These are phyloP conservation scores for Stenoptilia bipunctidactyla DNA, from an alignment of 2,888 invertebrate genomes.

Conservation along the genomic window DNA sequence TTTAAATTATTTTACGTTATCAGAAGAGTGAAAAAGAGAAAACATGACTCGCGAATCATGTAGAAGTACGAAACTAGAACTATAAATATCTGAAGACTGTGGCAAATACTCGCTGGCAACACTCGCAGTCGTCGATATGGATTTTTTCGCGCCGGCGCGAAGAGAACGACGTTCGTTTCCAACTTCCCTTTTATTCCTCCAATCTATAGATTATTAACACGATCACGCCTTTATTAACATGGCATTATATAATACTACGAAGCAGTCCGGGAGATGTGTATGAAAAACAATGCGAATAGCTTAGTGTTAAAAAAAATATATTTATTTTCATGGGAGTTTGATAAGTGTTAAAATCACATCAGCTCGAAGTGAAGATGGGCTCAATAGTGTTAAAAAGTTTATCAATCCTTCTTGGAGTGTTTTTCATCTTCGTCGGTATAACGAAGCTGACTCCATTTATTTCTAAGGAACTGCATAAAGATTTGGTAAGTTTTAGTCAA, in stretches of 20 bases:
- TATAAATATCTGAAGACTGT: too few species aligned
- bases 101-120: conserved; percentile 20
- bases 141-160: conserved; percentile 70
- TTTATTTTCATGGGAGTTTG: conserved; percentile 11
- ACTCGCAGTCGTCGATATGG: conserved; percentile 28
- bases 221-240: neutral
- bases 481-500: conserved; percentile 83
- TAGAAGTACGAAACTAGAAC: too few species aligned
- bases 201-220: neutral
- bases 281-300: conserved; percentile 2
- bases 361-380: conserved; percentile 34
- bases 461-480: conserved; percentile 95
- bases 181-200: neutral
- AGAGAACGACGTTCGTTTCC: conserved; percentile 12
- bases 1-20: too few species aligned
- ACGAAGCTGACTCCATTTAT: conserved; percentile 92
- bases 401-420: conserved; percentile 91
- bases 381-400: conserved; percentile 90
- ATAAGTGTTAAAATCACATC: conserved; percentile 21
- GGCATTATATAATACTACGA: neutral
- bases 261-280: neutral
- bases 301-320: neutral
- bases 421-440: conserved; percentile 95
- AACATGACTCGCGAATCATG: too few species aligned
- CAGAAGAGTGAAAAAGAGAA: too few species aligned